Base-by-base conservation (phyloP, 2,797 vertebrate species). In the Pangasius djambal region DNA sequence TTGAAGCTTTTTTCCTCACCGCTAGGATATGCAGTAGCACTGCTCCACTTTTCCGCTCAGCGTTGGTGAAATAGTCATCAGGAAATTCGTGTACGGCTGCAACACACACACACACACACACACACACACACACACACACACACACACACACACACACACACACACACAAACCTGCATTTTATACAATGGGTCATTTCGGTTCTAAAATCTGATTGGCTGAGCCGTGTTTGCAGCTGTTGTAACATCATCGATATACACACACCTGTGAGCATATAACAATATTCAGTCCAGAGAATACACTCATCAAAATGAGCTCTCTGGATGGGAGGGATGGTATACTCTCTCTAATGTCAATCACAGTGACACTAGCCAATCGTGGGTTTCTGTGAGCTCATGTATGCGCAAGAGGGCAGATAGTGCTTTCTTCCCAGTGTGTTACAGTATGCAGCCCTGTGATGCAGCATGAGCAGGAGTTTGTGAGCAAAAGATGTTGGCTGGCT, bases 61-160 rank as follows among this genome's bases (percentile, higher is more conserved):
- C 88, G 82, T 96, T 98, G 94, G 96, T 96, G 95, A 99, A 99
- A 92, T 97, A 0, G 95, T 99, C 98, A 7, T 96, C 85, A 10
- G 98, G 98, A 95, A 99, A 99, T 94, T 99, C 98, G 31, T 96
- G 97, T 94, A 99, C 97, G 0, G 98, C 98, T 99, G 96, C 90
- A 95, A 96, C 92, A 89, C 20, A 88, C 18, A 88, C 12, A 87
- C 16, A 86, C 82, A n/a, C n/a, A n/a, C n/a, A 82, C 57, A 87
- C 69, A 88, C 52, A 78, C 55, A 65, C 82, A 70, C 50, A 75
- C 79, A 87, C 79, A 87, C 67, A 69, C 18, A 88, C 12, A 96
- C 92, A 89, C 20, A 88, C 18, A 88, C 12, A 96, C 92, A 89
- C 20, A 88, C 18, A 88, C 12, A 78, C 55, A 65, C 82, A 70